Evolutionary conservation across 2,888 invertebrate species (phyloP).

Genomic region (Ochlodes sylvanus): DNA sequence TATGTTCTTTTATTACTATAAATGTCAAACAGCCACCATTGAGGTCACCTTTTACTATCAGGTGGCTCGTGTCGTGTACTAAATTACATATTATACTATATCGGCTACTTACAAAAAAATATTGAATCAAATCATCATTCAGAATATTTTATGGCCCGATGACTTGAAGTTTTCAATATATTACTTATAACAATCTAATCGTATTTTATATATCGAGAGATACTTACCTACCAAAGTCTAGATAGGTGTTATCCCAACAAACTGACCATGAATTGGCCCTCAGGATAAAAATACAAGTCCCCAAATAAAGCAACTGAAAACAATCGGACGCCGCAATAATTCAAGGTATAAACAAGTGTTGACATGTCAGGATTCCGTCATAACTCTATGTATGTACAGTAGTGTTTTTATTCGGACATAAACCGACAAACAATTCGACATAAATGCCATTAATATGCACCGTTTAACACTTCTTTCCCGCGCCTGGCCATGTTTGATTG

Average conservation of each 20-base stretch:
- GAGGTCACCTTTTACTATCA: too few species aligned
- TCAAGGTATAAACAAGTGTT: background rate
- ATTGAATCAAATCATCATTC: too few species aligned
- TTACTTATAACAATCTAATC: too few species aligned
- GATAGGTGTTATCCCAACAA: background rate
- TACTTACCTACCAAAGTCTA: background rate
- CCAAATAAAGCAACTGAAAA: conserved; percentile 8
- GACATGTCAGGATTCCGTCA: conserved; percentile 11
- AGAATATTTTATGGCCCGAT: too few species aligned
- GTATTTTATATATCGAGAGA: too few species aligned
- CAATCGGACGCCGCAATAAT: background rate
- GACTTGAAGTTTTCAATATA: too few species aligned
- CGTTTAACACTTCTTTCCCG: conserved; percentile 30
- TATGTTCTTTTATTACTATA: too few species aligned
- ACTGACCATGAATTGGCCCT: background rate
- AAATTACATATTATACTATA: too few species aligned
- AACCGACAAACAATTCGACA: conserved; percentile 13
- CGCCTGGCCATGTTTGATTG: conserved; percentile 28
- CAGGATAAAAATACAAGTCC: background rate
- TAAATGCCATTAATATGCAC: conserved; percentile 27
- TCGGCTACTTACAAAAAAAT: too few species aligned
- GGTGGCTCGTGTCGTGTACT: too few species aligned
- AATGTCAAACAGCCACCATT: too few species aligned
- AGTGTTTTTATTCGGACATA: conserved; percentile 3
- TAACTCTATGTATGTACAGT: conserved; percentile 9